Evolutionary conservation across 92 coral and sea anemone species (phyloP), one percentile per base, ranked within the genome.

Genomic region (Phenganax marumi): DNA sequence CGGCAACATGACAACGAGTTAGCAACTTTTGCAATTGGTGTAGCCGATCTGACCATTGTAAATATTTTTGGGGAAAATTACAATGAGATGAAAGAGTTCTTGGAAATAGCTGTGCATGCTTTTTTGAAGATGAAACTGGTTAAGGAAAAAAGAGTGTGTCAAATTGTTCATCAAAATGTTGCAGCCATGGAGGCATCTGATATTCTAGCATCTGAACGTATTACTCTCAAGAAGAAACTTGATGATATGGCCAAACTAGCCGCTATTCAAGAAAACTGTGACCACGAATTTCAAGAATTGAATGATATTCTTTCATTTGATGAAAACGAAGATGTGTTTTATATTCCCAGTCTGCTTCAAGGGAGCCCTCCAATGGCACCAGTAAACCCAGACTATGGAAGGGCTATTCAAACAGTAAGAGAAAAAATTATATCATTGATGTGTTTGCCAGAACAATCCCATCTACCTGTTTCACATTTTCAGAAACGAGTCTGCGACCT

Each of bases 21-120:
- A 63, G 85, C 85, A 68, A 81, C 85, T 18, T 81, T 81, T 81
- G 77, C 85, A 66, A 64, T 81, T 52, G 72, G 72, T 16, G 50
- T 66, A 12, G 72, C 72, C 14, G 50, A 66, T 66, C 72, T 66
- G 14, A 66, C 72, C 50, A 25, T 66, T 8, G 72, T 66, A 7
- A 66, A 66, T 66, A 66, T 66, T 50, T 66, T 66, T 66, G 72
- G 72, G 13, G 72, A 66, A 39, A 66, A 66, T 23, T 66, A 66
- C 72, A 66, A 66, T 39, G 72, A 66, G 1, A 66, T 66, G 72
- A 66, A 66, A 66, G 72, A 66, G 24, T 66, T 66, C 72, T 39
- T 66, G 17, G 72, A 66, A 25, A 66, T 66, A 8, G 72, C 72
- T 19, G 50, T 66, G 49, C 72, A 66, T 39, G 72, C 72, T 23